Base-by-base conservation (phyloP, 2,888 invertebrate genomes). In the Ptycholaimellus sp. region DNA sequence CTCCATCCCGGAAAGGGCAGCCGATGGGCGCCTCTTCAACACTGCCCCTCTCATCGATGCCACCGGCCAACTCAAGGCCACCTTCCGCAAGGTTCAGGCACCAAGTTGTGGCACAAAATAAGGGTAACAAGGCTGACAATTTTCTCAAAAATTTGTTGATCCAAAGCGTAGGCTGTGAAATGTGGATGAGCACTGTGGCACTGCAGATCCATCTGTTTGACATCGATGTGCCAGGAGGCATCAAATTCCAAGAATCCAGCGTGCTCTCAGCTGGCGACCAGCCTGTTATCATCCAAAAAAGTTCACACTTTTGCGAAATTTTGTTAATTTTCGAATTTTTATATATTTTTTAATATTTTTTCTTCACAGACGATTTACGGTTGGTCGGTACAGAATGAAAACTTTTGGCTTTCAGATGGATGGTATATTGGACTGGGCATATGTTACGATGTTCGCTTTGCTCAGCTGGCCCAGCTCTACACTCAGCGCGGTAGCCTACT, bases 391-490 rank as follows among this genome's bases (percentile, higher is more conserved):
- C n/a, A n/a, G n/a, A n/a, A n/a, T n/a, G n/a, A n/a, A n/a, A n/a
- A 6, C 9, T 21, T 21, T 40, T 19, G 17, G 34, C 21, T 46
- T 45, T 6, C 44, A 55, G 61, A 71, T 37, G 70, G 69, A 0
- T 68, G 71, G 41, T 76, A 73, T 63, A 66, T 90, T 39, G 90
- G 90, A 0, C 54, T 90, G 33, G 90, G 83, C 2, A 80, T 90
- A 51, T 93, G 90, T 56, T 90, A 90, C 58, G 90, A 90, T 56
- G 67, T 90, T 37, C 67, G 90, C 17, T 93, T 90, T 60, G 72
- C 76, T 40, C 83, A 87, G 64, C 66, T 87, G 68, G 77, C 81
- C 0, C 58, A 61, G 42, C 37, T 63, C 3, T 67, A 66, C 48
- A 54, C 62, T 2, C 49, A 56, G 29, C 48, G 53, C 43, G 65